A percentile compares a stretch with the other conserved stretches of the same genome.
phyloP scores from a whole-genome alignment of 2,113 vertebrate genomes.

The Marmota monax region DNA sequence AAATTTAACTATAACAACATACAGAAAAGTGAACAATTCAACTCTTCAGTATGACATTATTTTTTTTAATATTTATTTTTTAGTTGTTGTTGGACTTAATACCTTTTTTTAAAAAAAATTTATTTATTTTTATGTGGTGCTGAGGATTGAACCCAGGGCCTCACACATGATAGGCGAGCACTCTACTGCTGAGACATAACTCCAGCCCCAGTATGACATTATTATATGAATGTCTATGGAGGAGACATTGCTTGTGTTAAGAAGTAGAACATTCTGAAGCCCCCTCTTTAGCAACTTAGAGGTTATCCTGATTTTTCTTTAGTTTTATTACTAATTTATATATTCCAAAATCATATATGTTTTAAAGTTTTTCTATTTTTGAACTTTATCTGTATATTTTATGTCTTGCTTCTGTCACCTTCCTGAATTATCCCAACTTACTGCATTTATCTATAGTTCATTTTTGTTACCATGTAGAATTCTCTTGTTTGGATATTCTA shows the following conservation, averaged over 20 bases:
- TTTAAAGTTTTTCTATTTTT: constrained; percentile 7
- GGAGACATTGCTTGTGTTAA: background rate
- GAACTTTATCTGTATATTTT: constrained; percentile 12
- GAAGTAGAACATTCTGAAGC: background rate
- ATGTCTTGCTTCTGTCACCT: background rate
- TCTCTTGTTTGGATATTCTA: background rate
- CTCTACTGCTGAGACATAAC: too few relatives aligned
- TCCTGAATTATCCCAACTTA: background rate
- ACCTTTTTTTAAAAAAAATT: too few relatives aligned
- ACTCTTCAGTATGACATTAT: background rate
- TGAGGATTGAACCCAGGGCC: too few relatives aligned
- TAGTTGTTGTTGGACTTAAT: too few relatives aligned
- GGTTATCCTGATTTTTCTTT: constrained; percentile 7
- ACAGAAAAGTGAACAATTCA: background rate
- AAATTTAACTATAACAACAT: background rate
- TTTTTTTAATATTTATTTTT: too few relatives aligned
- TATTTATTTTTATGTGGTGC: too few relatives aligned
- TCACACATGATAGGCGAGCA: too few relatives aligned
- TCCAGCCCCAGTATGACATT: background rate
- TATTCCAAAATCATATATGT: background rate
- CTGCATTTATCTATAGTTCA: background rate
- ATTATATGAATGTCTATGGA: background rate
- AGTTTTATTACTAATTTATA: background rate
- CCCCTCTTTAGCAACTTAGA: background rate
- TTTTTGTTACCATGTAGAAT: constrained; percentile 42